Base-by-base conservation (phyloP, 2,113 vertebrate species). In the Sceloporus undulatus region DNA sequence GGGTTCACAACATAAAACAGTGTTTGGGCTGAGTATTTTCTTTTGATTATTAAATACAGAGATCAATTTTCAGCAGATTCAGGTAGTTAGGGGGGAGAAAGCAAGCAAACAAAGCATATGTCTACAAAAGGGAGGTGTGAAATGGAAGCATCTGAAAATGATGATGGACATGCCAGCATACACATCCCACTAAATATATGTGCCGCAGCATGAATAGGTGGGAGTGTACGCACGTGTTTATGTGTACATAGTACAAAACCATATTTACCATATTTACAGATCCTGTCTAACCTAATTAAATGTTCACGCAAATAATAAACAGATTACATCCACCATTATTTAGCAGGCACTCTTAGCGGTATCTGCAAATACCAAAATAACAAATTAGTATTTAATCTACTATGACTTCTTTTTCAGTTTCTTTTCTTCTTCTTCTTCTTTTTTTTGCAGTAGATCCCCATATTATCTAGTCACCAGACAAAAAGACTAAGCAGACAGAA, bases 311-410 rank as follows among this genome's bases (percentile, higher is more conserved):
- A 65, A 76, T 52, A 82, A 68, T 68, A 38, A 23, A 54, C 9
- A 29, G 9, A 54, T 83, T 68, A 68, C n/a, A 59, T 68, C 59
- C 56, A 34, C 4, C 23, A 19, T 27, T 76, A 38, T 66, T 88
- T 54, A 54, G 29, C 23, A 66, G 59, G 29, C 59, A 52, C 56
- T 19, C 9, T 21, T 54, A 29, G 29, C 9, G 10, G 92, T 91
- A 93, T 89, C 94, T 93, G 89, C 90, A 95, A 90, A 92, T 91
- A 88, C 91, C 88, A 87, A 94, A 89, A 95, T 95, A 95, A 95
- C 92, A 94, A 95, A 94, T 92, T 94, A 93, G 93, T 76, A 79
- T 92, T 92, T 86, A 93, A 93, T 92, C 93, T 94, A 93, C 91
- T 89, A 89, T 92, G 92, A 90, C 75, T 94, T 91, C 91, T 4